Evolutionary conservation across 2,888 invertebrate species (phyloP).

Genomic region (Cheilosia vernalis): DNA sequence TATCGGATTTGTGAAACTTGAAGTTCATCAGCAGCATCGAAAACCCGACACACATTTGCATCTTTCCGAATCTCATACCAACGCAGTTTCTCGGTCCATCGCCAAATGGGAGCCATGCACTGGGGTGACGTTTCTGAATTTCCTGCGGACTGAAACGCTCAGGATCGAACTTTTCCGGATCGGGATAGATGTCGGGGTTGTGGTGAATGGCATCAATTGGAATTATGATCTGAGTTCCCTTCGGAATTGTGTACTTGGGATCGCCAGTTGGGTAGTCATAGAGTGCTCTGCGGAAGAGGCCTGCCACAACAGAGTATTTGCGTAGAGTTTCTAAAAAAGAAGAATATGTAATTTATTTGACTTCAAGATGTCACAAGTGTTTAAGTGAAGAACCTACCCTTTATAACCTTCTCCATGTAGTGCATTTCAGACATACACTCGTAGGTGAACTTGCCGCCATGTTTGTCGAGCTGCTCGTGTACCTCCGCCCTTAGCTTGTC

Average conservation of each 20-base stretch:
- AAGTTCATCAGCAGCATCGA: conserved; percentile 45
- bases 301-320: conserved; percentile 84
- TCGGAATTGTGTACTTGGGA: conserved; percentile 83
- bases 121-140: conserved; percentile 83
- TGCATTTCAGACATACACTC: too few species aligned
- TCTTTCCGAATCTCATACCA: conserved; percentile 77
- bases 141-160: conserved; percentile 85
- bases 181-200: conserved; percentile 83
- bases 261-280: conserved; percentile 84
- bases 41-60: conserved; percentile 15
- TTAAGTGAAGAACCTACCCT: not conserved
- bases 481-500: too few species aligned
- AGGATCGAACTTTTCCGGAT: conserved; percentile 86
- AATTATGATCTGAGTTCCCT: conserved; percentile 77
- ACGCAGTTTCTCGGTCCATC: conserved; percentile 82
- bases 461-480: too few species aligned
- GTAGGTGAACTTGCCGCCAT: too few species aligned
- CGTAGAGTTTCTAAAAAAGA: conserved; percentile 84
- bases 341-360: too few species aligned
- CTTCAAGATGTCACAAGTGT: too few species aligned
- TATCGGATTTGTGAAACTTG: conserved; percentile 75
- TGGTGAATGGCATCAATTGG: conserved; percentile 84
- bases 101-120: conserved; percentile 80
- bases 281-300: conserved; percentile 83
- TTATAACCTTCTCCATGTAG: too few species aligned